Conservation (phyloP, 2,113 vertebrate species). For the Ptilorrhoa leucosticta region DNA sequence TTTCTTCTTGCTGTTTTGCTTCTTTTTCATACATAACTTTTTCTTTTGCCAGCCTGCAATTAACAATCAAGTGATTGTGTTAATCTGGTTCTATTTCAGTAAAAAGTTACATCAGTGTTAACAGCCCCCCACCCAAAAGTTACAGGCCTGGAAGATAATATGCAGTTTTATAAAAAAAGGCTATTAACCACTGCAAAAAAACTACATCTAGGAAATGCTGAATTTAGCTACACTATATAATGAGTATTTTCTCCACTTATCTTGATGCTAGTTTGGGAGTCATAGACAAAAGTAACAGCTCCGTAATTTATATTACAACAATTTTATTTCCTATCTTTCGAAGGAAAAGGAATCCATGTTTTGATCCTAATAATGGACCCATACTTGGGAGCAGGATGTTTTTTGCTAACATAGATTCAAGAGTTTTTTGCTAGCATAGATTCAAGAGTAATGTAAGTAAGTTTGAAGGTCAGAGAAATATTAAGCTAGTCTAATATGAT, state of each 20-base stretch:
- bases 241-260: background rate
- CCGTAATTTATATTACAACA: background rate
- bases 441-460: background rate
- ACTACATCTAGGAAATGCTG: background rate
- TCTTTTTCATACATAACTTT: conserved; percentile 88
- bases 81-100: background rate
- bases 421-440: background rate
- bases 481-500: background rate
- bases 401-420: background rate
- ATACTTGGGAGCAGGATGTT: background rate
- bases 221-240: background rate
- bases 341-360: background rate
- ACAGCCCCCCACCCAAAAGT: background rate
- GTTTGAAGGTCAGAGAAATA: background rate
- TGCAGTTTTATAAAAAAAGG: background rate
- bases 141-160: background rate
- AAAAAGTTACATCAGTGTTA: background rate
- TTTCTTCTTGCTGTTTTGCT: conserved; percentile 91
- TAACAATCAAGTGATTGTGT: conserved; percentile 27
- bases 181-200: background rate
- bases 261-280: background rate
- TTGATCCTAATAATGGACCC: background rate
- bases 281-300: background rate
- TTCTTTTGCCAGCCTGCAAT: conserved; percentile 89
- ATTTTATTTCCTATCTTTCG: background rate